These are phyloP conservation scores for Puffinus mauretanicus DNA, from an alignment of 2,113 vertebrate genomes.

Conservation along the genomic window DNA sequence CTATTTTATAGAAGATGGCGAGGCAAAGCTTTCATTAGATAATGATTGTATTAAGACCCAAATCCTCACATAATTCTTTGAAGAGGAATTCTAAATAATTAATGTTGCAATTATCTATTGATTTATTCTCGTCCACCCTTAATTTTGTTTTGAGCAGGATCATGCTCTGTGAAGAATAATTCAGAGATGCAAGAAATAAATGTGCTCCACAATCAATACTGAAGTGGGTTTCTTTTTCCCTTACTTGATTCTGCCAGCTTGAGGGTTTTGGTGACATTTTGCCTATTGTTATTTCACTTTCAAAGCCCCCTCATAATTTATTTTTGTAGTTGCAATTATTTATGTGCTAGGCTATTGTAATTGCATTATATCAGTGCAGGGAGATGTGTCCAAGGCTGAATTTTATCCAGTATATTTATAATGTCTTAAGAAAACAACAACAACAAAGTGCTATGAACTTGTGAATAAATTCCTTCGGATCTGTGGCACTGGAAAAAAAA, in stretches of 20 bases:
- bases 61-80: not conserved
- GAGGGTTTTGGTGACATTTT: not conserved
- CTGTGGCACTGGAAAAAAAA: not conserved
- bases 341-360: not conserved
- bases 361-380: not conserved
- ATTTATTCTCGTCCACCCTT: not conserved
- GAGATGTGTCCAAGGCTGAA: not conserved
- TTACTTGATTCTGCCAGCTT: not conserved
- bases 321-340: not conserved
- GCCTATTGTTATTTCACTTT: not conserved
- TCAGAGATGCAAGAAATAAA: not conserved
- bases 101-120: not conserved
- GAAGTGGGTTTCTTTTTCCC: not conserved
- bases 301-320: not conserved
- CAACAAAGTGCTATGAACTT: not conserved
- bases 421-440: not conserved
- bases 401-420: not conserved
- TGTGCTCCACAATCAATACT: not conserved
- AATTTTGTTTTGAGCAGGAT: not conserved
- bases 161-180: not conserved
- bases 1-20: not conserved
- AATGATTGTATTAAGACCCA: not conserved
- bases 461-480: not conserved
- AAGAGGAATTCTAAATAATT: not conserved
- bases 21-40: constrained; percentile 4